Conservation (phyloP, 1,140 invertebrate genomes). For the Bombus breviceps region DNA sequence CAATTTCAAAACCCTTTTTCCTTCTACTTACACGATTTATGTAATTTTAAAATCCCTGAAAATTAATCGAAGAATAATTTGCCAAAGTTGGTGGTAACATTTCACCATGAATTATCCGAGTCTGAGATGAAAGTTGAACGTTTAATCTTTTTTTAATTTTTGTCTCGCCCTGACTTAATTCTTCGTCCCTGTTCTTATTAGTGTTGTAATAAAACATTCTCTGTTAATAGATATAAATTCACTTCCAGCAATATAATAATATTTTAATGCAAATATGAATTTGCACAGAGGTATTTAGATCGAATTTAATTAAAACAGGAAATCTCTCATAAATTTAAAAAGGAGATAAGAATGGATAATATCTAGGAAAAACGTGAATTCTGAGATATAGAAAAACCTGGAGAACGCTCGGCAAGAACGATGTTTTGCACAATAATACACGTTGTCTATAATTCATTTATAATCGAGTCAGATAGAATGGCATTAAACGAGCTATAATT, state of each 20-base stretch:
- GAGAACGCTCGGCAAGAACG: not conserved
- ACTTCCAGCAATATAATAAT: no score
- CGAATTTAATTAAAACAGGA: no score
- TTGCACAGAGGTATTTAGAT: no score
- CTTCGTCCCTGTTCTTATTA: no score
- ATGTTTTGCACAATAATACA: not conserved
- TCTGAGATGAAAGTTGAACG: no score
- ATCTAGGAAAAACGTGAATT: not conserved
- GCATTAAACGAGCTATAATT: constrained; percentile 2
- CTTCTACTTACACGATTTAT: not conserved
- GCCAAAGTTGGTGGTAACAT: not conserved
- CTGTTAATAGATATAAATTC: no score
- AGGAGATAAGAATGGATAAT: not conserved
- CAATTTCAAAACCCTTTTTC: not conserved
- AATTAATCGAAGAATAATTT: not conserved
- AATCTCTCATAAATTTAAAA: not conserved
- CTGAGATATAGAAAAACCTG: no score
- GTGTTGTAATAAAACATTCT: no score
- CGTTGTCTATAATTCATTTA: not conserved
- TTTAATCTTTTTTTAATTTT: no score
- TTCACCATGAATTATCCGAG: not conserved
- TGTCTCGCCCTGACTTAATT: no score
- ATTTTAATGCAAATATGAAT: no score
- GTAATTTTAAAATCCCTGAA: no score
- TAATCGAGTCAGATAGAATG: not conserved